Evolutionary conservation across 30 jellyfish, hydroid and myxozoan genomes (phyloP).

Genomic region (Rhopilema esculentum): DNA sequence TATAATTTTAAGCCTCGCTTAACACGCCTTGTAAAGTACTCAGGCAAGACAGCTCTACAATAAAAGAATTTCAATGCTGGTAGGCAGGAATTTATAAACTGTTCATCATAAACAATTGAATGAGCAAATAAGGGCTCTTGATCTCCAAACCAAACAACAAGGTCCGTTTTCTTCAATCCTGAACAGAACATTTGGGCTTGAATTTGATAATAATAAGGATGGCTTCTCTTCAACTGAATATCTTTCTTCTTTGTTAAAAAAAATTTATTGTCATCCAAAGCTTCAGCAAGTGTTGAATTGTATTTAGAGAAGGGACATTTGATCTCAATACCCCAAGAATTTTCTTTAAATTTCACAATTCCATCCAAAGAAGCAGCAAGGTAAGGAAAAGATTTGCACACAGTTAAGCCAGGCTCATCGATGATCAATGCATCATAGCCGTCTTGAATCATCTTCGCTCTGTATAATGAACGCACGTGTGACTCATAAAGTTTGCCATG

Average conservation of each 20-base stretch:
- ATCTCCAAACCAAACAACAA: conserved; percentile 38
- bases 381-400: conserved; percentile 12
- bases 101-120: conserved; percentile 8
- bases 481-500: conserved; percentile 33
- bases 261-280: conserved; percentile 4
- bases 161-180: conserved; percentile 23
- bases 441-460: not conserved
- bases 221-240: not conserved
- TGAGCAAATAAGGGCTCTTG: conserved; percentile 23
- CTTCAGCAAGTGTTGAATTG: conserved; percentile 7
- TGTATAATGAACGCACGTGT: conserved; percentile 20
- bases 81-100: not conserved
- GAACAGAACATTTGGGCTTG: conserved; percentile 35
- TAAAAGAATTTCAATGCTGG: not conserved
- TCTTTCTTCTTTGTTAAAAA: conserved; percentile 3
- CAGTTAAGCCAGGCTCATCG: not conserved
- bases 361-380: conserved; percentile 36
- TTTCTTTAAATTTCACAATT: not conserved
- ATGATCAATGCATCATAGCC: not conserved
- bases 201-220: conserved; percentile 17
- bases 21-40: not conserved
- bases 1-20: conserved; percentile 2
- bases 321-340: conserved; percentile 25
- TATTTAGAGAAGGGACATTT: conserved; percentile 27
- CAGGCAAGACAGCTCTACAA: not conserved